phyloP scores from a whole-genome alignment of 2,113 vertebrate genomes.

The Cygnus buccinator region DNA sequence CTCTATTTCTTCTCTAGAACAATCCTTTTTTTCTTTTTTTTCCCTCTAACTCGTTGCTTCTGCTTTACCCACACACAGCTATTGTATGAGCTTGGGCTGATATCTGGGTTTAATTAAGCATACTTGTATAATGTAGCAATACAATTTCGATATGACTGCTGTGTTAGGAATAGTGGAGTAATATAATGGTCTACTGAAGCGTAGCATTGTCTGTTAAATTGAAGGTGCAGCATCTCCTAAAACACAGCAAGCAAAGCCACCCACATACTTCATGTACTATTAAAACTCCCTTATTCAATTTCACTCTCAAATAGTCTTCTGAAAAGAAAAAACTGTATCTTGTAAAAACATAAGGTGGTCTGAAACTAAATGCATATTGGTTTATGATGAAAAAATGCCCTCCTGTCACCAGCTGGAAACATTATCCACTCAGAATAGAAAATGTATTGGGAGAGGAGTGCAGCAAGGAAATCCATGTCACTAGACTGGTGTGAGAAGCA shows the following conservation, averaged over 20 bases:
- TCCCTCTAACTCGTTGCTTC: neutral
- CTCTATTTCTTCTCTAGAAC: neutral
- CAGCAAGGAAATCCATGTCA: neutral
- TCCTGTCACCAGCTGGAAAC: constrained; percentile 21
- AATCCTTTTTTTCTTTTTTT: neutral
- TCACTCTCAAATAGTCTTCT: constrained; percentile 46
- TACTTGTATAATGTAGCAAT: constrained; percentile 20
- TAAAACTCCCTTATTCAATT: constrained; percentile 51
- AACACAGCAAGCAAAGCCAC: constrained; percentile 43
- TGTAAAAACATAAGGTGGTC: constrained; percentile 25
- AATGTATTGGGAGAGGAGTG: neutral
- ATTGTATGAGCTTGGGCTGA: neutral
- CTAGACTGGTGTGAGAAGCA: neutral
- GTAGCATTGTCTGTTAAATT: constrained; percentile 25
- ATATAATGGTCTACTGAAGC: constrained; percentile 63
- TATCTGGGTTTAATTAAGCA: constrained; percentile 52
- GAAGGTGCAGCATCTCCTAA: constrained; percentile 35
- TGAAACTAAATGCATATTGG: constrained; percentile 24
- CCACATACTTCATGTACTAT: constrained; percentile 22
- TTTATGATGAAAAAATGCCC: constrained; percentile 40
- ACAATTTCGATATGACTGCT: constrained; percentile 8
- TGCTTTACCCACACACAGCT: neutral
- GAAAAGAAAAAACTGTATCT: constrained; percentile 32
- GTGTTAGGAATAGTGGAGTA: constrained; percentile 9
- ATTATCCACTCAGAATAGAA: constrained; percentile 1